Conservation (phyloP, 1,140 invertebrate genomes). For the Steinernema feltiae region DNA sequence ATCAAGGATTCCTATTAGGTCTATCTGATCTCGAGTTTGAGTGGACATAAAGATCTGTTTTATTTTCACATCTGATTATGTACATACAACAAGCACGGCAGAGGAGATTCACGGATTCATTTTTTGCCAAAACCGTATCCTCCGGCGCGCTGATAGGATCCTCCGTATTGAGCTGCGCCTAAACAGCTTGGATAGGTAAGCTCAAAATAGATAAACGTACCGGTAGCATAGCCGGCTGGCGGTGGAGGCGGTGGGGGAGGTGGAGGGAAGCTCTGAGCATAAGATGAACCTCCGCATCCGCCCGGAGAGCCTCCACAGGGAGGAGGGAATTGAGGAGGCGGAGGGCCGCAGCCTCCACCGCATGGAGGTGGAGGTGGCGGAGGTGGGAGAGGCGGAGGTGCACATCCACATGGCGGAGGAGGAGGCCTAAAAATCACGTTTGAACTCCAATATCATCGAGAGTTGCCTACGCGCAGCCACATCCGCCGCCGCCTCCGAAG, state of each 20-base stretch:
- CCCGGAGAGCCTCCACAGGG: not conserved
- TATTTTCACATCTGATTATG: no score
- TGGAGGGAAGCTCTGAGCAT: not conserved
- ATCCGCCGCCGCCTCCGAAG: not conserved
- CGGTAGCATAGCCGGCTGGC: not conserved
- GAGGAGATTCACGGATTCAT: no score
- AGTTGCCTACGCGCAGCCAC: not conserved
- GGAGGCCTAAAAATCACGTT: slow-evolving; percentile 16
- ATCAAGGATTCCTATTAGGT: no score
- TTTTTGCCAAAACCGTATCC: no score
- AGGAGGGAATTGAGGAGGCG: slow-evolving; percentile 16
- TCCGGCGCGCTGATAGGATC: no score
- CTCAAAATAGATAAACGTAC: not conserved
- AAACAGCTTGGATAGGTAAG: no score
- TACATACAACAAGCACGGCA: no score
- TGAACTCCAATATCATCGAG: not conserved
- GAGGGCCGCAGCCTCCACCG: not conserved
- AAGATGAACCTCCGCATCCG: no score
- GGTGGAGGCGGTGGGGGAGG: not conserved
- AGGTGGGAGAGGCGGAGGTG: not conserved
- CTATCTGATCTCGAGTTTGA: no score
- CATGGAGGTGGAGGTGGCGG: not conserved
- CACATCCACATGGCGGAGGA: not conserved
- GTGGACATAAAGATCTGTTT: no score
- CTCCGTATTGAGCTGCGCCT: no score